Conservation (phyloP, 2,797 vertebrate genomes). For the Lagodon rhomboides region DNA sequence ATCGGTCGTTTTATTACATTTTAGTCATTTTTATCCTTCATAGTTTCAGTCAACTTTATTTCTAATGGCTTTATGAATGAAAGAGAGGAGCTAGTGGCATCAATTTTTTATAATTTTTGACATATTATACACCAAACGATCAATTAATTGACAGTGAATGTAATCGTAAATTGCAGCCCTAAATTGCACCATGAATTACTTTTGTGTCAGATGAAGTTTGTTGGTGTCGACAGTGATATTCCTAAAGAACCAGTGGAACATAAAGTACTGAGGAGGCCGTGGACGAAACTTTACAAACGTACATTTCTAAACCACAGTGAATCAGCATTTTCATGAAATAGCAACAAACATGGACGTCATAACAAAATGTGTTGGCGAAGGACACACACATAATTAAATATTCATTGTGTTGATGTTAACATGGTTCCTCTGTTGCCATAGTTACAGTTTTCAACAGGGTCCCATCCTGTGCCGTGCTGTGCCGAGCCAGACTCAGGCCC, state of each 20-base stretch:
- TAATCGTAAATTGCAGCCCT: neutral
- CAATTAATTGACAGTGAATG: too few species aligned
- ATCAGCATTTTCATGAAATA: neutral
- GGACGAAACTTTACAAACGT: too few species aligned
- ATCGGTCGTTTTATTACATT: too few species aligned
- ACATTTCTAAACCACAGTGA: too few species aligned
- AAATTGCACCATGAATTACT: neutral
- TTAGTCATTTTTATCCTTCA: too few species aligned
- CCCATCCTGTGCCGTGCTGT: constrained; percentile 13
- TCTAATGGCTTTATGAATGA: too few species aligned
- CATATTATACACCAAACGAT: too few species aligned
- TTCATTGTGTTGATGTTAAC: neutral
- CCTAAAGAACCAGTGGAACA: too few species aligned
- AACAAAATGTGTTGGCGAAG: neutral
- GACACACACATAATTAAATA: neutral
- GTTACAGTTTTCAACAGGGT: neutral
- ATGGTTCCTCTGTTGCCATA: constrained; percentile 9
- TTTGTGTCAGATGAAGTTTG: neutral
- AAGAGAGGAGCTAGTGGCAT: too few species aligned
- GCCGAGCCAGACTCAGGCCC: constrained; percentile 27
- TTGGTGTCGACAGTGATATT: neutral
- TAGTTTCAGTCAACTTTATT: too few species aligned
- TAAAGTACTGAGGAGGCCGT: too few species aligned
- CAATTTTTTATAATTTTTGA: neutral
- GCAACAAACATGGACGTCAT: neutral